A percentile compares a stretch with the other conserved stretches of the same genome.
Conservation (phyloP, 2,888 invertebrate species). For the Dryobotodes eremita region DNA sequence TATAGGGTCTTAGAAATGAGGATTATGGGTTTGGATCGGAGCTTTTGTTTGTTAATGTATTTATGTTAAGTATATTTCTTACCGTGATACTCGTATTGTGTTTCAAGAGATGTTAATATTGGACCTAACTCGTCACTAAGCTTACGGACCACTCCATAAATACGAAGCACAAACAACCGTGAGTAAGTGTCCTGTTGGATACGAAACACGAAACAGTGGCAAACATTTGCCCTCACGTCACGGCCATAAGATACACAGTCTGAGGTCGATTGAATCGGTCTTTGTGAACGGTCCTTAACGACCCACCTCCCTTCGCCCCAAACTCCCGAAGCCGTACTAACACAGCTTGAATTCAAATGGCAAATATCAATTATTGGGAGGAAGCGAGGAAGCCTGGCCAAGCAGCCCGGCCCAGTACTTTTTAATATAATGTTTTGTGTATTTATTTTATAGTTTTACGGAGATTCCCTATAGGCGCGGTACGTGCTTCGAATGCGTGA, state of each 20-base stretch:
- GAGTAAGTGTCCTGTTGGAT: constrained; percentile 69
- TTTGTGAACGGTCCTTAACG: constrained; percentile 77
- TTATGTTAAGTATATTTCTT: neutral
- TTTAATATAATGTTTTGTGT: constrained; percentile 68
- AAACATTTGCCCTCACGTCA: constrained; percentile 78
- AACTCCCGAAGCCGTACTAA: constrained; percentile 65
- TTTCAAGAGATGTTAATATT: constrained; percentile 3
- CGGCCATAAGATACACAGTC: constrained; percentile 79
- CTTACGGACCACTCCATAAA: constrained; percentile 70
- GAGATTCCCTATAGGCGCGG: constrained; percentile 59
- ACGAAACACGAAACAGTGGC: constrained; percentile 65
- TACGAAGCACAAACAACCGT: constrained; percentile 65
- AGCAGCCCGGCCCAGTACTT: constrained; percentile 53
- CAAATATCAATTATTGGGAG: constrained; percentile 82
- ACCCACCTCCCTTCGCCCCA: constrained; percentile 59
- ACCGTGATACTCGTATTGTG: neutral
- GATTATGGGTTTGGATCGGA: neutral
- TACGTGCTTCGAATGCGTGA: constrained; percentile 62
- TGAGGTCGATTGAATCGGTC: constrained; percentile 78
- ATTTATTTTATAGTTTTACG: constrained; percentile 69
- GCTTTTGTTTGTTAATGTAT: constrained; percentile 7
- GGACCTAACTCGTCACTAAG: constrained; percentile 27
- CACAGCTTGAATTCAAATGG: constrained; percentile 83
- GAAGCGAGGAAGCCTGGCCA: constrained; percentile 50
- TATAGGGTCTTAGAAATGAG: constrained; percentile 3